Percentiles rank a stretch among this genome's conserved stretches.
Evolutionary conservation across 1,140 invertebrate species (phyloP).

Genomic region (Magallana gigas): DNA sequence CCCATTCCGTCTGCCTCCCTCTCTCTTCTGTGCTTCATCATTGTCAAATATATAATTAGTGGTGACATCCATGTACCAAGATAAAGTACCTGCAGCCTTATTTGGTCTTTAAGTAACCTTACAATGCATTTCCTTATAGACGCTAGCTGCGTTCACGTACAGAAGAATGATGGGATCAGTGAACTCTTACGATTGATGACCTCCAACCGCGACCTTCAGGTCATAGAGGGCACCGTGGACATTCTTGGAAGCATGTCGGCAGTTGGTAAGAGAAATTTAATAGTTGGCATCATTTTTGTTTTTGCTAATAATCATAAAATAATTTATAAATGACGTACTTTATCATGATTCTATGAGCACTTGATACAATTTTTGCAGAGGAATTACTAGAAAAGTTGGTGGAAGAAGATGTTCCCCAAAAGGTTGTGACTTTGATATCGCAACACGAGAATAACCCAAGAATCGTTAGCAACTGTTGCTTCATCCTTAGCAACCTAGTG

Average conservation of each 20-base stretch:
- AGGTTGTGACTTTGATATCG: conserved; percentile 59
- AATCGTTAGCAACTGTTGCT: conserved; percentile 63
- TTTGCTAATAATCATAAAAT: neutral
- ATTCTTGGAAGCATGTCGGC: conserved; percentile 60
- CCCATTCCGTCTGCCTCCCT: no score
- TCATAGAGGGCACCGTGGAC: conserved; percentile 53
- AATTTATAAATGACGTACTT: neutral
- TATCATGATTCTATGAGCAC: neutral
- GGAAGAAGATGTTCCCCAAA: conserved; percentile 50
- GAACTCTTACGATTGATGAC: conserved; percentile 50
- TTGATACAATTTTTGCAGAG: conserved; percentile 48
- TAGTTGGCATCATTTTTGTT: no score
- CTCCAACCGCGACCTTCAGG: conserved; percentile 50
- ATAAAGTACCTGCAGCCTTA: no score
- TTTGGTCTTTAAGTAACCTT: no score
- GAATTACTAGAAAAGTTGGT: conserved; percentile 53
- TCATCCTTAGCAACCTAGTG: conserved; percentile 62
- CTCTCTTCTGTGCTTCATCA: no score
- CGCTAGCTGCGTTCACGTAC: conserved; percentile 63
- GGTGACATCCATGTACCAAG: neutral
- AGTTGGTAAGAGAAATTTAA: conserved; percentile 49
- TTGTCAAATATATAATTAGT: neutral
- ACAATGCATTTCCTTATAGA: conserved; percentile 43
- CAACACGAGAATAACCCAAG: conserved; percentile 51
- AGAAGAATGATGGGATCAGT: conserved; percentile 56